These are phyloP conservation scores for Leuciscus waleckii DNA, from an alignment of 2,797 vertebrate genomes.

Conservation along the genomic window DNA sequence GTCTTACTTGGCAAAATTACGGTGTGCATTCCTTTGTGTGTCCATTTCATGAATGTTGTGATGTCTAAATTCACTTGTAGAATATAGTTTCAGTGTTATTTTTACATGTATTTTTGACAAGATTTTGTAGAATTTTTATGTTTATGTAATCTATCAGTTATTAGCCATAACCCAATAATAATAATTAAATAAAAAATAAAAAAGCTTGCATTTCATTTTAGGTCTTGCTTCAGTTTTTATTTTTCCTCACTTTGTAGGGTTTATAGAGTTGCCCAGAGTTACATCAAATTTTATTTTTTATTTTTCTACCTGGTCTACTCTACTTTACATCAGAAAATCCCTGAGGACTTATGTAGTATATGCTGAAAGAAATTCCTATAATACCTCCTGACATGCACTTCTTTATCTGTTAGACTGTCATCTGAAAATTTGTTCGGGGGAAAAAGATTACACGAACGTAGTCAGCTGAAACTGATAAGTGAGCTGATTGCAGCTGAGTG, in stretches of 20 bases:
- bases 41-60: not conserved
- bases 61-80: not conserved
- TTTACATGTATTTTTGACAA: not conserved
- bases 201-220: not conserved
- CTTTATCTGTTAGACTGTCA: slow-evolving; percentile 59
- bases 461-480: slow-evolving; percentile 61
- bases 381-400: slow-evolving; percentile 58
- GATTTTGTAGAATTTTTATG: not conserved
- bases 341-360: slow-evolving; percentile 43
- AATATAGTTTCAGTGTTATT: not conserved
- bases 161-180: not conserved
- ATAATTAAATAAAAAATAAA: too few species aligned
- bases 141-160: not conserved
- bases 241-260: not conserved
- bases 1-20: not conserved
- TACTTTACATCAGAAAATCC: slow-evolving; percentile 51
- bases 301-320: slow-evolving; percentile 39
- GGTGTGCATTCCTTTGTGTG: not conserved
- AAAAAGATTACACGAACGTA: slow-evolving; percentile 55
- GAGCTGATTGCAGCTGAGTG: slow-evolving; percentile 47
- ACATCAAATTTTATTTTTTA: slow-evolving; percentile 41
- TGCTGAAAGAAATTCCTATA: slow-evolving; percentile 56
- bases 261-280: slow-evolving; percentile 27
- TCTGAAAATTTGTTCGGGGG: slow-evolving; percentile 55
- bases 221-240: not conserved